phyloP scores from a whole-genome alignment of 2,797 vertebrate species.

The Pseudopleuronectes americanus region DNA sequence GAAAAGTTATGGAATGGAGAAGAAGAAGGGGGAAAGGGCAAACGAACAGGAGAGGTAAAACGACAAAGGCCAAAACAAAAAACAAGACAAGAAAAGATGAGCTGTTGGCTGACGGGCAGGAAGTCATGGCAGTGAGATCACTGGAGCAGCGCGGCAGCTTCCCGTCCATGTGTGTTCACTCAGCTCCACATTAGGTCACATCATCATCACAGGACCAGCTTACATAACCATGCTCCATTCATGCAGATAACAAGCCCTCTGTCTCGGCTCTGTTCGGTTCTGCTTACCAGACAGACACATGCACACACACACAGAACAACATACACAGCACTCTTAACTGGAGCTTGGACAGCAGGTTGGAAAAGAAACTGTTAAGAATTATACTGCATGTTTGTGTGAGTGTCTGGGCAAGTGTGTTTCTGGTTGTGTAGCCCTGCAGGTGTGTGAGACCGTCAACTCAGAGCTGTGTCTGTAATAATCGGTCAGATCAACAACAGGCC shows the following conservation, averaged over 20 bases:
- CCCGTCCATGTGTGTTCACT: conserved; percentile 78
- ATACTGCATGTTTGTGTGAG: neutral
- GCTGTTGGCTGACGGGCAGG: conserved; percentile 48
- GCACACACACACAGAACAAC: conserved; percentile 12
- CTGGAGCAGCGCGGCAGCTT: conserved; percentile 62
- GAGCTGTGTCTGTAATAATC: conserved; percentile 41
- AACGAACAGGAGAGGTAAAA: conserved; percentile 15
- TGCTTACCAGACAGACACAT: conserved; percentile 23
- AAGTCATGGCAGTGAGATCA: conserved; percentile 48
- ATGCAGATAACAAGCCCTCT: conserved; percentile 64
- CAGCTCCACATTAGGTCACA: conserved; percentile 76
- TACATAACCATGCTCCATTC: conserved; percentile 77
- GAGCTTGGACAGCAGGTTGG: conserved; percentile 23
- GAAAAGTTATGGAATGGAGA: conserved; percentile 6
- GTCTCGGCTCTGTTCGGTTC: conserved; percentile 46
- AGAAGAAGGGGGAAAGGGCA: conserved; percentile 6
- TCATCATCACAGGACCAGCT: conserved; percentile 73
- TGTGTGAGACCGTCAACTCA: conserved; percentile 23
- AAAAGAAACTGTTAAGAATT: conserved; percentile 32
- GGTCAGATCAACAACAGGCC: conserved; percentile 47
- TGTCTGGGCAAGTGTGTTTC: neutral
- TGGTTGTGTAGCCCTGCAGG: conserved; percentile 14
- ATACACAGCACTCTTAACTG: conserved; percentile 37
- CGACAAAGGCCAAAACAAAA: conserved; percentile 12
- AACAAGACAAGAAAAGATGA: conserved; percentile 28